Evolutionary conservation across 2,797 vertebrate species (phyloP).

Genomic region (Melanotaenia maccullochi): DNA sequence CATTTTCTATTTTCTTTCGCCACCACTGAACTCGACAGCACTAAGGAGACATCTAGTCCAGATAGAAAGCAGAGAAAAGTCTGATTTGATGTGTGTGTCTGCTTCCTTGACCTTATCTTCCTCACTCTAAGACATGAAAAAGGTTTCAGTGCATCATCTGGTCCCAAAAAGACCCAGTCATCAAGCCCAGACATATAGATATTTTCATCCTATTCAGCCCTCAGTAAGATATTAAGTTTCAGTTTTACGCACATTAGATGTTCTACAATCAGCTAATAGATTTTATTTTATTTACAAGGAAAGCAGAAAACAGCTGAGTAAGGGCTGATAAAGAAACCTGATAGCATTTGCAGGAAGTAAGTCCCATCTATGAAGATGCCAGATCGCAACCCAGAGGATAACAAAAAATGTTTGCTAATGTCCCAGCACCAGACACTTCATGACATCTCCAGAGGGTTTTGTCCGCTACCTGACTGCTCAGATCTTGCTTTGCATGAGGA

Average conservation of each 20-base stretch:
- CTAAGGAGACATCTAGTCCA: constrained; percentile 21
- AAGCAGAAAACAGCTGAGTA: neutral
- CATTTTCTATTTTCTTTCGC: constrained; percentile 11
- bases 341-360: no score
- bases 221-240: neutral
- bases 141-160: constrained; percentile 37
- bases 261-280: neutral
- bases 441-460: no score
- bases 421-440: no score
- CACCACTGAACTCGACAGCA: constrained; percentile 31
- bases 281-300: neutral
- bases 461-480: no score
- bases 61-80: constrained; percentile 24
- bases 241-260: neutral
- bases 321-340: no score
- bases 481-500: no score
- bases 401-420: no score
- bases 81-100: constrained; percentile 20
- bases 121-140: constrained; percentile 42
- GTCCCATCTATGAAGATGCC: no score
- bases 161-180: constrained; percentile 43
- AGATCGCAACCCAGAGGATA: no score
- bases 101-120: constrained; percentile 48
- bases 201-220: neutral
- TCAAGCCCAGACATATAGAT: constrained; percentile 25